Base-by-base conservation (phyloP, 2,113 vertebrate species). In the Motacilla alba region DNA sequence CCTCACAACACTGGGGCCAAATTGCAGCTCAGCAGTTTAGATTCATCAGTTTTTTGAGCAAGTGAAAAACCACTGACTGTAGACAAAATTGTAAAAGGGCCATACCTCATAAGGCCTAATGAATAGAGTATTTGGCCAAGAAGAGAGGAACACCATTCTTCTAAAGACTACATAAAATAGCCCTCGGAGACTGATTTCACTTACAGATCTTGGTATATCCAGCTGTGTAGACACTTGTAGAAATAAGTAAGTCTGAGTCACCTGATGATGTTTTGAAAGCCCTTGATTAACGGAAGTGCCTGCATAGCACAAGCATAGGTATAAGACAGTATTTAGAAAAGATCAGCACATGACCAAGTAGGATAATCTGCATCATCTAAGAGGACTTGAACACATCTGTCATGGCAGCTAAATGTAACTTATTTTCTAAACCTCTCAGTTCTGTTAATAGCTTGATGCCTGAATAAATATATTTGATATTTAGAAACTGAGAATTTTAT, bases 331-430 rank as follows among this genome's bases (percentile, higher is more conserved):
- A 59, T 44, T 70, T 59, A 30, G 37, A 52, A 59, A 76, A 56
- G 8, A 67, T 5, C 7, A 60, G 9, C 6, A 7, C 2, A 1
- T 69, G 16, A 49, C 5, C 1, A 10, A 18, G 6, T 15, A 60
- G 13, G 28, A 35, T 35, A 73, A 33, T 64, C 49, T 91, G 18
- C 12, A 17, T 73, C 21, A 33, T n/a, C 10, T 46, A 47, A 62
- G 27, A 80, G 14, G 16, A 26, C 13, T 31, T 21, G 26, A 86
- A 69, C 20, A 60, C 3, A 21, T 46, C 24, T 63, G 2, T 22
- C 49, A 7, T 5, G 16, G 17, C 15, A 75, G 6, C 11, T 63
- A 47, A 75, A 79, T 37, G 6, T 7, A 75, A 23, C 7, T 26
- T 58, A 12, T 50, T 79, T 63, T 83, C 35, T 60, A 68, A 90